phyloP scores from a whole-genome alignment of 2,888 invertebrate species.

The Anoncus sp. region DNA sequence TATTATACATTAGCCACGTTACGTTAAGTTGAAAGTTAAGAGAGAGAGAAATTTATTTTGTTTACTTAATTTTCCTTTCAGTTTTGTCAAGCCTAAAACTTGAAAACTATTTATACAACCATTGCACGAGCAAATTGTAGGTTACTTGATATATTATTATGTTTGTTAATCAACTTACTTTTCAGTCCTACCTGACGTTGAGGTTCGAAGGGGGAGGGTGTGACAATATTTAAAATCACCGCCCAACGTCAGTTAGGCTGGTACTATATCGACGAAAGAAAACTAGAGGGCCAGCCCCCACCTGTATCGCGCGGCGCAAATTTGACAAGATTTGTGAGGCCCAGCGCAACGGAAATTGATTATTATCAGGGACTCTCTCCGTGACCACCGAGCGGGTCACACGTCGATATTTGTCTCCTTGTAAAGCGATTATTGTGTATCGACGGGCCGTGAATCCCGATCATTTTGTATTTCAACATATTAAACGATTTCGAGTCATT shows the following conservation, averaged over 20 bases:
- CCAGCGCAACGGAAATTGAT: neutral
- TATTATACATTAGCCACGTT: neutral
- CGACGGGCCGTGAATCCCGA: neutral
- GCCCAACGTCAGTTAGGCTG: slow-evolving; percentile 2
- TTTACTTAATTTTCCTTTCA: neutral
- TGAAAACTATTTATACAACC: neutral
- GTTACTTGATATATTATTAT: neutral
- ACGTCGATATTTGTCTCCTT: neutral
- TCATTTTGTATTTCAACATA: neutral
- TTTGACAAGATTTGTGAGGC: neutral
- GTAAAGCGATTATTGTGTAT: neutral
- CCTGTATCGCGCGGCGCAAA: neutral
- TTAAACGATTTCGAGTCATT: neutral
- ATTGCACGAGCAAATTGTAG: slow-evolving; percentile 1
- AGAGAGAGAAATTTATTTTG: slow-evolving; percentile 2
- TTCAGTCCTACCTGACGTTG: slow-evolving; percentile 4
- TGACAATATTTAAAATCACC: slow-evolving; percentile 2
- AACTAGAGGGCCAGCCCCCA: slow-evolving; percentile 1
- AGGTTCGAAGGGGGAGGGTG: slow-evolving; percentile 4
- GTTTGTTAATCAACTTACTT: neutral
- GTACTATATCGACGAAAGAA: neutral
- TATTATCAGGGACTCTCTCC: neutral
- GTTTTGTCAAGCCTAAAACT: slow-evolving; percentile 1
- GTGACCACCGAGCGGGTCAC: slow-evolving; percentile 2
- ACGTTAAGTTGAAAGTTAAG: slow-evolving; percentile 1